A percentile compares a stretch with the other conserved stretches of the same genome.
Evolutionary conservation across 2,113 vertebrate genomes (phyloP).

Genomic region (Ptyas mucosa): DNA sequence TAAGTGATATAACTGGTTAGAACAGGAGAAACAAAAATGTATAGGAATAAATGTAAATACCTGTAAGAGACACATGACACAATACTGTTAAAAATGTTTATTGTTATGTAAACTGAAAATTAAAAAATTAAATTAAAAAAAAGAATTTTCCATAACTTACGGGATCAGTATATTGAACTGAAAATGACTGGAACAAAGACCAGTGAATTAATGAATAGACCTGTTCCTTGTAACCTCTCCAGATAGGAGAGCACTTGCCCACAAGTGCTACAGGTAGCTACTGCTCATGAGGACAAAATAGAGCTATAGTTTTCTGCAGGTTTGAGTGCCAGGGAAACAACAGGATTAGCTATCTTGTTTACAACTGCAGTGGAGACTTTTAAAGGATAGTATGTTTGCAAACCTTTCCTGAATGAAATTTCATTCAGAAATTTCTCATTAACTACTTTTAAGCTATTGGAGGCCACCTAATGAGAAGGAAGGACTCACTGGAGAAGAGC

Average conservation of each 20-base stretch:
- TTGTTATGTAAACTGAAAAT: too few relatives aligned
- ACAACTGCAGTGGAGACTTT: background rate
- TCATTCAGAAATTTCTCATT: background rate
- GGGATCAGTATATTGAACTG: background rate
- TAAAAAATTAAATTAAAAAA: too few relatives aligned
- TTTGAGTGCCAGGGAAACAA: background rate
- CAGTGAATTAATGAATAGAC: background rate
- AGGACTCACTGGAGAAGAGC: too few relatives aligned
- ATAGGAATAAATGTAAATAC: too few relatives aligned
- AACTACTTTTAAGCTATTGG: background rate
- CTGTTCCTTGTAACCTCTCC: background rate
- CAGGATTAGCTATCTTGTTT: background rate
- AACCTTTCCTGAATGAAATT: background rate
- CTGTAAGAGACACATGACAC: too few relatives aligned
- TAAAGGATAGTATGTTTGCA: background rate
- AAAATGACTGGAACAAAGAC: background rate
- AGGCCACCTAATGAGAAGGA: too few relatives aligned
- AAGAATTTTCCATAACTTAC: background rate
- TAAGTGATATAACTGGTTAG: too few relatives aligned
- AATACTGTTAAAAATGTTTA: too few relatives aligned
- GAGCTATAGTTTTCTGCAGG: background rate
- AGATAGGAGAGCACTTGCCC: background rate
- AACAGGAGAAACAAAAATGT: too few relatives aligned
- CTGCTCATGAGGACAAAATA: background rate
- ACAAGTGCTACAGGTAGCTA: background rate